Conservation (phyloP, 2,113 vertebrate genomes). For the Climacteris rufus region DNA sequence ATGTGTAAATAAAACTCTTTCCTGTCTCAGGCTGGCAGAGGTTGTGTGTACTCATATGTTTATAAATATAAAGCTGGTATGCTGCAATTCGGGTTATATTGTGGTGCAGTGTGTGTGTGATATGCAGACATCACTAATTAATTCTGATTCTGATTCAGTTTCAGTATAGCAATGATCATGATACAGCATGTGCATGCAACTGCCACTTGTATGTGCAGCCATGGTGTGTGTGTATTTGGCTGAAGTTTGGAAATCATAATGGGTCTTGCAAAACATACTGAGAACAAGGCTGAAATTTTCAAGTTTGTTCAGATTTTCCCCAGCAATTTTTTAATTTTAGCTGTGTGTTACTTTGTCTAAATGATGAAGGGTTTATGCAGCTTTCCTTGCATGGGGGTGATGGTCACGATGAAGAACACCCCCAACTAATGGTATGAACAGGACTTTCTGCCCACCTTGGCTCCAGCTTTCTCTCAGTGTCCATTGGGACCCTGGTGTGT, state of each 20-base stretch:
- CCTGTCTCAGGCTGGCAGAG: not conserved
- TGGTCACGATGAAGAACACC: not conserved
- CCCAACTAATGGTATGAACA: not conserved
- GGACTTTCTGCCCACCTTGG: not conserved
- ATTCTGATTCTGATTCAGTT: not conserved
- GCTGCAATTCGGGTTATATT: not conserved
- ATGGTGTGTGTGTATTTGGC: accelerated
- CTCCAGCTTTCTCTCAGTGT: not conserved
- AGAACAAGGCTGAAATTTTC: not conserved
- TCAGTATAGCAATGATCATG: not conserved
- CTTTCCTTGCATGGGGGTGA: not conserved
- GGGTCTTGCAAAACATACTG: not conserved
- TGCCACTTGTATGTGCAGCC: not conserved
- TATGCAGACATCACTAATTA: accelerated
- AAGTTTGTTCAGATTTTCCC: not conserved
- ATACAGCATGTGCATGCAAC: no score
- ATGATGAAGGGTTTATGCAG: not conserved
- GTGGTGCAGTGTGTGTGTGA: not conserved
- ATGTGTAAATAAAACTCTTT: not conserved
- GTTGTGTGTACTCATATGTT: not conserved
- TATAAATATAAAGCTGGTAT: not conserved
- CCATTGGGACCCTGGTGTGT: not conserved
- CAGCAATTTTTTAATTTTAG: not conserved
- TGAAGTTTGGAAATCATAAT: not conserved
- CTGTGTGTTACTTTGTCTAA: not conserved